These are phyloP conservation scores for Spheniscus mendiculus DNA, from an alignment of 2,113 vertebrate genomes.

Conservation along the genomic window DNA sequence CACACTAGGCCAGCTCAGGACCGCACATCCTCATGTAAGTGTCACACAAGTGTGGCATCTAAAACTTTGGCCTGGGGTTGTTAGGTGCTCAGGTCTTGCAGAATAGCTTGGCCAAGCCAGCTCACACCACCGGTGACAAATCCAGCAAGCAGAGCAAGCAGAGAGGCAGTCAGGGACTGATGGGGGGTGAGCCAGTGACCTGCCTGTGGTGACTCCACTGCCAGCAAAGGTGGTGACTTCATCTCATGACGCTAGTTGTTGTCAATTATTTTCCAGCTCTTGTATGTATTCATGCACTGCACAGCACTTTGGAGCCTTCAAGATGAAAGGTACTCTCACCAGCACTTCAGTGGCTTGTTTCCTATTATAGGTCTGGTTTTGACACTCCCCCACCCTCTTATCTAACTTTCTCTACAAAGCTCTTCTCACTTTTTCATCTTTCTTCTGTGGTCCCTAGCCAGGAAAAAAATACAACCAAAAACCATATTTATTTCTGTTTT, in stretches of 20 bases:
- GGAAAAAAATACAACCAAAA: neutral
- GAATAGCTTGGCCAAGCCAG: neutral
- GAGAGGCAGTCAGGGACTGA: neutral
- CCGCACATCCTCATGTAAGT: too few species aligned
- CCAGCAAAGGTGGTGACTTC: neutral
- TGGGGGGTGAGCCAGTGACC: neutral
- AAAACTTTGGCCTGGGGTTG: neutral
- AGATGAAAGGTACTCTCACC: conserved; percentile 56
- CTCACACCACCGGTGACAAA: neutral
- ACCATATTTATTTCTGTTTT: neutral
- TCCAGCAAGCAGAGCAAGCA: neutral
- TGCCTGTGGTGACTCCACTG: neutral
- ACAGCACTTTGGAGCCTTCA: neutral
- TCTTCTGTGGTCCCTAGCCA: conserved; percentile 2
- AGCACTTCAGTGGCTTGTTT: conserved; percentile 33
- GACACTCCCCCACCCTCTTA: conserved; percentile 50
- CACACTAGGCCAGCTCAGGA: neutral
- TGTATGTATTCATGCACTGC: neutral
- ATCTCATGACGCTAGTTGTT: neutral
- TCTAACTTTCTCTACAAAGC: conserved; percentile 59
- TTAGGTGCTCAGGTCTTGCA: neutral
- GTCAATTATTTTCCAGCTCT: neutral
- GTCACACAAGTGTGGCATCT: neutral
- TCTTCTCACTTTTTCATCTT: conserved; percentile 49
- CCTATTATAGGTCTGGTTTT: conserved; percentile 47